Percentiles rank a stretch among this genome's conserved stretches.
phyloP scores from a whole-genome alignment of 2,797 vertebrate genomes.

The Falco concolor region DNA sequence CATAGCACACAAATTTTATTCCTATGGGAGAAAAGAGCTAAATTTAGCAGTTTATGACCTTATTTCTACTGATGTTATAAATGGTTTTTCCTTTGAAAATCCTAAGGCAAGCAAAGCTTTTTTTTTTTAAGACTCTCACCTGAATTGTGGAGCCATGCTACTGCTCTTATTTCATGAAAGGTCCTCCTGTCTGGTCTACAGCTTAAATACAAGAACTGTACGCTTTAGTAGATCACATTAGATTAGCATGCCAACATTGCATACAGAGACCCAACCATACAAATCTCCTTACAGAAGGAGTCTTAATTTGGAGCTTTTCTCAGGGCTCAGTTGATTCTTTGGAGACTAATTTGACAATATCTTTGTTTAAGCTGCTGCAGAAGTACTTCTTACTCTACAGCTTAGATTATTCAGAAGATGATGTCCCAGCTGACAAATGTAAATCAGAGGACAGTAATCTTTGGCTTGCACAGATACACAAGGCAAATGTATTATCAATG shows the following conservation, averaged over 20 bases:
- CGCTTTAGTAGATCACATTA: not conserved
- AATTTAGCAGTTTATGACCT: not conserved
- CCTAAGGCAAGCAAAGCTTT: not conserved
- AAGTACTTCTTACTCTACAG: not conserved
- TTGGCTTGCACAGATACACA: not conserved
- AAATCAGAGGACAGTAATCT: not conserved
- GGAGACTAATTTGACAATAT: not conserved
- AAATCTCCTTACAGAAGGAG: not conserved
- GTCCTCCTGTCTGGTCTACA: not conserved
- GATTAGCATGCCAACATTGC: not conserved
- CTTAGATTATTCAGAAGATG: not conserved
- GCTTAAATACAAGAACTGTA: not conserved
- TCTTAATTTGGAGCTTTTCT: slow-evolving; percentile 1
- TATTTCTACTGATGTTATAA: not conserved
- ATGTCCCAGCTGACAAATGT: not conserved
- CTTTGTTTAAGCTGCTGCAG: not conserved
- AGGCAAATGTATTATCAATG: not conserved
- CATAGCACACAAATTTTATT: not conserved
- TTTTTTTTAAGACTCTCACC: not conserved
- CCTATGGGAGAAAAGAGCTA: not conserved
- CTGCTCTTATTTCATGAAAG: not conserved
- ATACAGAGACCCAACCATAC: not conserved
- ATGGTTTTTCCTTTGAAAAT: not conserved
- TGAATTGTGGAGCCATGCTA: not conserved
- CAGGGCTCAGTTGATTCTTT: not conserved